These are phyloP conservation scores for Platanista minor DNA, from an alignment of 2,113 vertebrate species.

Conservation along the genomic window DNA sequence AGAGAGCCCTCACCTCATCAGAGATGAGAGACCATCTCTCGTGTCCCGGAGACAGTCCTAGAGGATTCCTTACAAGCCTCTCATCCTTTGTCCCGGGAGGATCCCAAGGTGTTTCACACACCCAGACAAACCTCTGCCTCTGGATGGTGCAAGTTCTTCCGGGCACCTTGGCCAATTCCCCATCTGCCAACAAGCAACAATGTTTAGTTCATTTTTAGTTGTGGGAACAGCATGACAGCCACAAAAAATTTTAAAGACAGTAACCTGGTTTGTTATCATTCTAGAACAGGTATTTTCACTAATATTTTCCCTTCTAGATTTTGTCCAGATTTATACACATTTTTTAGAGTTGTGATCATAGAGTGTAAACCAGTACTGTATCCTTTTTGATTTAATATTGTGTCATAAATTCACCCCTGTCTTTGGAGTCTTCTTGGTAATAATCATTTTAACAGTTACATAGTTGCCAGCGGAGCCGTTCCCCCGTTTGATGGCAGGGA, in stretches of 20 bases:
- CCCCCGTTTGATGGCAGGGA: fast-evolving
- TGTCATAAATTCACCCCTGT: fast-evolving
- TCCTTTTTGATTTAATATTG: neutral
- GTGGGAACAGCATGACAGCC: neutral
- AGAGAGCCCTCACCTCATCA: neutral
- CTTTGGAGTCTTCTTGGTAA: neutral
- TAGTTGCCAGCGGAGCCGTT: fast-evolving
- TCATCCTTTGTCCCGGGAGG: neutral
- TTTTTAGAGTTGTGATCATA: neutral
- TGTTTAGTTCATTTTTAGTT: neutral
- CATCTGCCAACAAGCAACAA: neutral
- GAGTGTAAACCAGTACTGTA: too few relatives aligned
- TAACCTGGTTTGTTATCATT: neutral
- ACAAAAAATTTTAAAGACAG: neutral
- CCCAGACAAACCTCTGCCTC: neutral
- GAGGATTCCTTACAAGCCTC: neutral
- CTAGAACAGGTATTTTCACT: neutral
- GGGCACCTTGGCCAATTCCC: neutral
- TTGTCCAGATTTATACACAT: neutral
- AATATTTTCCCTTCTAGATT: neutral
- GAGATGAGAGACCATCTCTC: neutral
- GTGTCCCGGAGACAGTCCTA: too few relatives aligned
- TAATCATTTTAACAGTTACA: neutral
- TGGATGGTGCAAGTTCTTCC: fast-evolving
- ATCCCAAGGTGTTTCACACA: fast-evolving